These are phyloP conservation scores for Agrochola macilenta DNA, from an alignment of 2,888 invertebrate genomes.

Conservation along the genomic window DNA sequence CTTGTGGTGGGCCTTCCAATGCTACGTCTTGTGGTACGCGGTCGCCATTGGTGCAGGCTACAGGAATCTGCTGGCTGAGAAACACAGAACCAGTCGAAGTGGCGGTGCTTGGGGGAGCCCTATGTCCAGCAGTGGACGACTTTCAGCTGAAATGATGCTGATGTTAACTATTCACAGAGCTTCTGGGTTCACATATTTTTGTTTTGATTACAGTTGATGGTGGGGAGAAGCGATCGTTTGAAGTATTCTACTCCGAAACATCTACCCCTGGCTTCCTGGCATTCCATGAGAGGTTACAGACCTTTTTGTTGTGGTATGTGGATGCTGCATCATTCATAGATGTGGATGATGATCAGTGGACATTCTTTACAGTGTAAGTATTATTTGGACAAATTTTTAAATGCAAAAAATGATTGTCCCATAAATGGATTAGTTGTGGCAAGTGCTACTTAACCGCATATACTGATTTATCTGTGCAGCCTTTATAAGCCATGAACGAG, in stretches of 20 bases:
- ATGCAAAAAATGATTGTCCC: background rate
- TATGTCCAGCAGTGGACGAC: too few species aligned
- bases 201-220: conserved; percentile 72
- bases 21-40: too few species aligned
- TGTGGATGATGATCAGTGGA: conserved; percentile 97
- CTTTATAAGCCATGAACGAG: background rate
- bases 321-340: conserved; percentile 99
- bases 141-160: too few species aligned
- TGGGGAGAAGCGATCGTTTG: conserved; percentile 91
- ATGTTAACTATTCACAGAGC: background rate
- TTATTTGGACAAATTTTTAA: background rate
- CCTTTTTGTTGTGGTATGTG: conserved; percentile 98
- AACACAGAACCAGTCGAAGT: too few species aligned
- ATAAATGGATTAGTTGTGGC: background rate
- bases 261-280: conserved; percentile 93
- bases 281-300: conserved; percentile 96
- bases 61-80: too few species aligned
- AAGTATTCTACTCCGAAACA: conserved; percentile 95
- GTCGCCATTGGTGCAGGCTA: too few species aligned
- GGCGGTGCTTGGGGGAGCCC: too few species aligned
- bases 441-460: background rate
- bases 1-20: too few species aligned
- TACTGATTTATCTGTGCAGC: background rate
- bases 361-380: conserved; percentile 94
- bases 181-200: background rate